Conservation (phyloP, 1,140 invertebrate species). For the Varroa destructor region DNA sequence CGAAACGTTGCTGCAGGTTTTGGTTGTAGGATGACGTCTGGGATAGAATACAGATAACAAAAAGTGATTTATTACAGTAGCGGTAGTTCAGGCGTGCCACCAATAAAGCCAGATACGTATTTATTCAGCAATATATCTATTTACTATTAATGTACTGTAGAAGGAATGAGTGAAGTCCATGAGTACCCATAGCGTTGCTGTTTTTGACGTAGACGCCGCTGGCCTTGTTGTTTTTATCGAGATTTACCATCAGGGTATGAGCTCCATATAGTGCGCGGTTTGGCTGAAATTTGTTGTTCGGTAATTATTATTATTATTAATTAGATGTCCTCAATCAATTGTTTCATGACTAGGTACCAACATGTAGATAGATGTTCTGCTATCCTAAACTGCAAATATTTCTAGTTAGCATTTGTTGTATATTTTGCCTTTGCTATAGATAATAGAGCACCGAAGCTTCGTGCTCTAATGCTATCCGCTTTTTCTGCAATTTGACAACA, state of each 20-base stretch:
- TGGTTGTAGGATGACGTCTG: conserved; percentile 35
- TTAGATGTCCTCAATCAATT: conserved; percentile 23
- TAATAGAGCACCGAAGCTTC: too few relatives aligned
- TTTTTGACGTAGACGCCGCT: conserved; percentile 63
- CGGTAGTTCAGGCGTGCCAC: too few relatives aligned
- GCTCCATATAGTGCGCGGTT: conserved; percentile 57
- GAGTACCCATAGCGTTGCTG: conserved; percentile 66
- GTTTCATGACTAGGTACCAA: conserved; percentile 24
- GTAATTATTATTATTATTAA: background rate
- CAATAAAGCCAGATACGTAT: background rate
- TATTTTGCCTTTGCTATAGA: too few relatives aligned
- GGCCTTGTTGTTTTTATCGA: conserved; percentile 48
- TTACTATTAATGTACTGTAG: background rate
- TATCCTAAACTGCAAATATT: conserved; percentile 7
- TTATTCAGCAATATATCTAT: background rate
- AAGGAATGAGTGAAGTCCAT: background rate
- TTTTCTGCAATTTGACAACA: too few relatives aligned
- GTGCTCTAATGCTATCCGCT: too few relatives aligned
- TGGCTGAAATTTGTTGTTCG: conserved; percentile 1
- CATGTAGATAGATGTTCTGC: background rate
- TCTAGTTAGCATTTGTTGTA: too few relatives aligned
- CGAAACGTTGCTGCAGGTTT: conserved; percentile 34
- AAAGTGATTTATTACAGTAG: background rate
- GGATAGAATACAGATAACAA: background rate
- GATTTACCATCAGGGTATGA: conserved; percentile 63